Evolutionary conservation across 1,140 invertebrate species (phyloP).

Genomic region (Thaumetopoea pityocampa): DNA sequence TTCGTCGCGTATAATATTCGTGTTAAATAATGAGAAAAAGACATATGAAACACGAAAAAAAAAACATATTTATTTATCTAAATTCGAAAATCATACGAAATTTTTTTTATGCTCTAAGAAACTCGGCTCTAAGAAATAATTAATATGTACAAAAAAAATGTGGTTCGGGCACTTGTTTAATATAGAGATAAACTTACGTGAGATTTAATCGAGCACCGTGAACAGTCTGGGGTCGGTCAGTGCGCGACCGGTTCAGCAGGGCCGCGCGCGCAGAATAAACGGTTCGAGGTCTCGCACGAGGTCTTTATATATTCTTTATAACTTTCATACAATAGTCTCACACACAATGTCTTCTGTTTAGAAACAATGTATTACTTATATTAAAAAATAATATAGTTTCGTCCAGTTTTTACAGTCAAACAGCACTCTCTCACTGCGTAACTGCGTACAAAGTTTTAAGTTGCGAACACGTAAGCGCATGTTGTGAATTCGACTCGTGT

Average conservation of each 20-base stretch:
- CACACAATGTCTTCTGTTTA: no score
- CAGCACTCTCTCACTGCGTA: constrained; percentile 24
- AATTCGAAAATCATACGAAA: neutral
- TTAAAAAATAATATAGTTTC: no score
- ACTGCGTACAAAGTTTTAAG: constrained; percentile 26
- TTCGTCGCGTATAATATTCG: no score
- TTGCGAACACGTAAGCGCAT: constrained; percentile 31
- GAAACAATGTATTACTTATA: no score
- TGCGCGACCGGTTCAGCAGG: constrained; percentile 45
- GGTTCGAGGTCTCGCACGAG: constrained; percentile 49
- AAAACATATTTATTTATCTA: no score
- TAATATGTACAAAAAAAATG: neutral
- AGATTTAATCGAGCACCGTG: constrained; percentile 18
- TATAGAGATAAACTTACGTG: constrained; percentile 38
- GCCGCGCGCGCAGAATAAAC: constrained; percentile 54
- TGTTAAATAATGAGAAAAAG: no score
- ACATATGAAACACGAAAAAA: no score
- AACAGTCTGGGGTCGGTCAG: constrained; percentile 30
- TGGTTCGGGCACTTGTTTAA: constrained; percentile 5
- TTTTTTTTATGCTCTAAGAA: neutral
- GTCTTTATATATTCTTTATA: constrained; percentile 48
- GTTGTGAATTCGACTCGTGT: constrained; percentile 54
- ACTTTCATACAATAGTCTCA: constrained; percentile 29
- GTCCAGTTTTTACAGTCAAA: no score
- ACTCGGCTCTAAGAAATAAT: neutral